Base-by-base conservation (phyloP, 23 tunicate species). In the Trididemnum miniatum region DNA sequence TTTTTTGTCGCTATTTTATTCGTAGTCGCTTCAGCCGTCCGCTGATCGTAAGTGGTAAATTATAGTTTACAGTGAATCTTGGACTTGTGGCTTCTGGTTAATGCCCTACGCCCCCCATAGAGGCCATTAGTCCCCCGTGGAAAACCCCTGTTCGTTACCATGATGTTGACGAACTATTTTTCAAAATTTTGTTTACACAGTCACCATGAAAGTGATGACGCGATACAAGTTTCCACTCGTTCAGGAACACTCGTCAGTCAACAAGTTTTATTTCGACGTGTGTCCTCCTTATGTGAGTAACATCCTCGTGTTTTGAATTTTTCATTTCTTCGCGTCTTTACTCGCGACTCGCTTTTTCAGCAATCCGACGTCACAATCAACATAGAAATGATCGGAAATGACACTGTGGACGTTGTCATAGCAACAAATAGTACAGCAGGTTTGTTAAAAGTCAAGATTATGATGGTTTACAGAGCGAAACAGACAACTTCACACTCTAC, bases 221-320 rank as follows among this genome's bases (percentile, higher is more conserved):
- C 18, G 38, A 28, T 74, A 74, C 33, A 74, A 5, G 4, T 74
- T 39, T 38, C 79, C 79, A 4, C 75, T 67, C n/a, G 2, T 67
- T 67, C 38, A 67, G n/a, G 75, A 33, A 12, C 31, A 31, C 15
- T 31, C 75, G 7, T 12, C 75, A 22, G 75, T 67, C 15, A 67
- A 20, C 75, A 67, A 31, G 75, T 67, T 67, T 38, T 30, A 67
- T 38, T 67, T 67, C 38, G 75, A 67, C 7, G 37, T 32, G 20
- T 67, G 75, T 67, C 75, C 75, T 7, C 75, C 75, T 9, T 24
- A 67, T 38, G 75, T 67, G 38, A 67, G 75, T 67, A 9, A 44
- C 9, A 44, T 44, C 54, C 9, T 44, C 54, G 54, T 44, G 12
- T 7, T 7, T 44, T 9, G 15, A 9, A 15, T 44, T 15, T 7